Conservation (phyloP, 2,113 vertebrate genomes). For the Halcyon senegalensis region DNA sequence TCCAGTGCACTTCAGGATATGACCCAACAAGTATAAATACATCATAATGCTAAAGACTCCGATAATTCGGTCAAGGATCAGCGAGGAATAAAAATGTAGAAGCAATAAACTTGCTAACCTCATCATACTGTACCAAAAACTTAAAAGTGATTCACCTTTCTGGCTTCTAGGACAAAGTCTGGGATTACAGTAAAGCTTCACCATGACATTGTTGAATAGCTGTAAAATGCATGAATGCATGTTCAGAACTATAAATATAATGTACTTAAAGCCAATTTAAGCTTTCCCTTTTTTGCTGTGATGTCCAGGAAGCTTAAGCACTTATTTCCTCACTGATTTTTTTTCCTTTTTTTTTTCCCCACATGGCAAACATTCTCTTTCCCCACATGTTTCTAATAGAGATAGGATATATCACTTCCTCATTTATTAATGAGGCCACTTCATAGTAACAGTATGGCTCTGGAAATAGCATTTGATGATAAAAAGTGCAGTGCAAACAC, state of each 20-base stretch:
- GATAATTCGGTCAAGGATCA: constrained; percentile 16
- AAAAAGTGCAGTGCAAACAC: not conserved
- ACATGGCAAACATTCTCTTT: not conserved
- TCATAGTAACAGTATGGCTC: not conserved
- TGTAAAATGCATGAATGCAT: constrained; percentile 12
- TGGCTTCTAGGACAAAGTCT: not conserved
- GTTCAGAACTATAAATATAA: constrained; percentile 27
- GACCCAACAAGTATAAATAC: not conserved
- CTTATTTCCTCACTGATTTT: not conserved
- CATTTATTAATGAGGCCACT: not conserved
- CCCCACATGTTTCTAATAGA: not conserved
- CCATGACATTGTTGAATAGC: not conserved
- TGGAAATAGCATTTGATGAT: not conserved
- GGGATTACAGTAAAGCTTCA: not conserved
- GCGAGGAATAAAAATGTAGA: not conserved
- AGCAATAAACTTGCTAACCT: not conserved
- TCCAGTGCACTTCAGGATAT: not conserved
- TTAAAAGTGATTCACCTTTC: not conserved
- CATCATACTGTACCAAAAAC: not conserved
- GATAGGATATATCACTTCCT: not conserved
- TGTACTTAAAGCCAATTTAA: not conserved
- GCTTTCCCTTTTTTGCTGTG: not conserved
- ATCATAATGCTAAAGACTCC: not conserved
- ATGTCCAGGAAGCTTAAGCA: not conserved
- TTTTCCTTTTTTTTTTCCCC: not conserved